phyloP scores from a whole-genome alignment of 1,140 invertebrate species.

The Brachionus paranguensis region DNA sequence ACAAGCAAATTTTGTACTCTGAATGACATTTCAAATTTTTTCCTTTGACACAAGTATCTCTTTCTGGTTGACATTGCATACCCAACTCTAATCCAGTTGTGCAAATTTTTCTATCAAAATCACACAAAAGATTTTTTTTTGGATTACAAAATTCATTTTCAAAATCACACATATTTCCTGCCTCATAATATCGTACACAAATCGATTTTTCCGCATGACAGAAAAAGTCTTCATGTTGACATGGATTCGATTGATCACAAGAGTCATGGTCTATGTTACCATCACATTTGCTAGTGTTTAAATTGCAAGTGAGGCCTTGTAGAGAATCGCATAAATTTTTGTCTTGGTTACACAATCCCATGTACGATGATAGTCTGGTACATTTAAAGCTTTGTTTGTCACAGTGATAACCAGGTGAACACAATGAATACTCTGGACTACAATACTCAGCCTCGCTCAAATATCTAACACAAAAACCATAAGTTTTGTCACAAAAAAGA shows the following conservation, averaged over 20 bases:
- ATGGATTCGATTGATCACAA: not conserved
- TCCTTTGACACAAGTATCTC: not conserved
- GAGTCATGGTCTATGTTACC: not conserved
- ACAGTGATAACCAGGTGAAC: not conserved
- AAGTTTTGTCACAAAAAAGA: not conserved
- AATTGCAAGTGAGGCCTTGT: not conserved
- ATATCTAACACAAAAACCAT: conserved; percentile 10
- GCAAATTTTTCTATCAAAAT: not conserved
- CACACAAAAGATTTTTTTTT: not conserved
- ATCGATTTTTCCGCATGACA: not conserved
- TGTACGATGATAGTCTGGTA: not conserved
- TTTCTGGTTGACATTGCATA: not conserved
- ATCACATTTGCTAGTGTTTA: not conserved
- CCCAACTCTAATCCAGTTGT: not conserved
- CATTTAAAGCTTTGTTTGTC: not conserved
- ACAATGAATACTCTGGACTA: conserved; percentile 3
- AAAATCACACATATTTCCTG: not conserved
- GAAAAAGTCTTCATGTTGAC: not conserved
- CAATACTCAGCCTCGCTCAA: not conserved
- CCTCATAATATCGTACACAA: not conserved
- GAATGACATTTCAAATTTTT: not conserved
- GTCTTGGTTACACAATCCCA: not conserved
- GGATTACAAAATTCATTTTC: not conserved
- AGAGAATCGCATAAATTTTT: not conserved
- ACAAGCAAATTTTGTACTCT: not conserved